A percentile compares a stretch with the other conserved stretches of the same genome.
These are phyloP conservation scores for Sebastes oblongus DNA, from an alignment of 2,797 vertebrate species.

Conservation along the genomic window DNA sequence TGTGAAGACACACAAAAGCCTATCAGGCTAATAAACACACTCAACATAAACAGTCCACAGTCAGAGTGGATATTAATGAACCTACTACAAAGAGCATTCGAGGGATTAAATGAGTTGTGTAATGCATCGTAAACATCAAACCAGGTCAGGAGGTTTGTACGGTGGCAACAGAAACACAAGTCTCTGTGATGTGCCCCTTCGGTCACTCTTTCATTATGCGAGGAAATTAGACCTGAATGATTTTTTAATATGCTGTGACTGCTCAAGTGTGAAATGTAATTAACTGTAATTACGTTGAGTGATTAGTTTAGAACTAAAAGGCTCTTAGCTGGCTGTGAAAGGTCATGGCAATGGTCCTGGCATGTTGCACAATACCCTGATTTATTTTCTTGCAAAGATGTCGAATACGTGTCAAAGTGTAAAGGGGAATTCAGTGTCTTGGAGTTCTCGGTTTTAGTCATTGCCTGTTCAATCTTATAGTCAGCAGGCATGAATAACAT, in stretches of 20 bases:
- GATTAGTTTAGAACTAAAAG: constrained; percentile 12
- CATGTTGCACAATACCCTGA: neutral
- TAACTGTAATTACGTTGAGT: constrained; percentile 26
- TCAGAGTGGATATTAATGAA: neutral
- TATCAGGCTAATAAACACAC: neutral
- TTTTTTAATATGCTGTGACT: constrained; percentile 16
- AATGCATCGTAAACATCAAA: neutral
- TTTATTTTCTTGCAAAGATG: neutral
- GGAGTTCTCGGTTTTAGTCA: neutral
- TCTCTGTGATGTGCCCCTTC: neutral
- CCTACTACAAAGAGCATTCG: neutral
- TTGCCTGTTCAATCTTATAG: neutral
- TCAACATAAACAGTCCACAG: neutral
- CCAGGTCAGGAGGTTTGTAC: neutral
- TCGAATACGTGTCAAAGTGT: neutral
- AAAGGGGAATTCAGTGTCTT: neutral
- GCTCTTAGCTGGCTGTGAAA: constrained; percentile 3
- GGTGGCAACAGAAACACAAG: neutral
- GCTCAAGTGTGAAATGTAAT: constrained; percentile 48
- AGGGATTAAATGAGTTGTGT: neutral
- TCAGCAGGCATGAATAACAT: neutral
- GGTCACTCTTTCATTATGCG: neutral
- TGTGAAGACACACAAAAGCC: neutral
- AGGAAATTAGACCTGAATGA: constrained; percentile 9
- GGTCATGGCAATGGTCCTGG: neutral